These are phyloP conservation scores for Aleiodes sp. DNA, from an alignment of 1,140 invertebrate species.

Conservation along the genomic window DNA sequence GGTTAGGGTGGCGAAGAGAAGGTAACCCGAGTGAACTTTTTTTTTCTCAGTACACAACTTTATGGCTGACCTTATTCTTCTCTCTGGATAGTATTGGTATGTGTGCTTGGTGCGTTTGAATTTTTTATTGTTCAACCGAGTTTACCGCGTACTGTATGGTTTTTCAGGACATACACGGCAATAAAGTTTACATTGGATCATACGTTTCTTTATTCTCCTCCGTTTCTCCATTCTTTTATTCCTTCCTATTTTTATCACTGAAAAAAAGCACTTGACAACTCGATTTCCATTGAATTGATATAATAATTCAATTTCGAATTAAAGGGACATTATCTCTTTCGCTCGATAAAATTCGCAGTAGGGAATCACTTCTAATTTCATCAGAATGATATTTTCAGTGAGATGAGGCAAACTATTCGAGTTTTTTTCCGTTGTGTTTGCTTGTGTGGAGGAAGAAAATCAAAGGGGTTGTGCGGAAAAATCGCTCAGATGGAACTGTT, in stretches of 20 bases:
- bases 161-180: neutral
- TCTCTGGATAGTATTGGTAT: neutral
- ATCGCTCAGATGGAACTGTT: neutral
- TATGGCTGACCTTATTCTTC: conserved; percentile 27
- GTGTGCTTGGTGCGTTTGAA: neutral
- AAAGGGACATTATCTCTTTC: neutral
- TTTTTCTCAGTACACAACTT: neutral
- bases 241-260: no score
- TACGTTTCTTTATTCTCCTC: neutral
- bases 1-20: neutral
- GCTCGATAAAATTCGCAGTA: neutral
- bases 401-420: neutral
- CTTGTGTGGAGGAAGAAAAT: neutral
- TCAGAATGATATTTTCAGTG: neutral
- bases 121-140: neutral
- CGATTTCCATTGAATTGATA: neutral
- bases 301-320: neutral
- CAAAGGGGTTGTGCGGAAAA: neutral
- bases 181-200: neutral
- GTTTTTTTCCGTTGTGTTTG: neutral
- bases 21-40: neutral
- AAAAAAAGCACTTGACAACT: neutral
- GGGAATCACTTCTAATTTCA: conserved; percentile 9
- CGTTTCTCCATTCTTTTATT: neutral
- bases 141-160: neutral